phyloP scores from a whole-genome alignment of 2,113 vertebrate species.

The Pomatostomus ruficeps region DNA sequence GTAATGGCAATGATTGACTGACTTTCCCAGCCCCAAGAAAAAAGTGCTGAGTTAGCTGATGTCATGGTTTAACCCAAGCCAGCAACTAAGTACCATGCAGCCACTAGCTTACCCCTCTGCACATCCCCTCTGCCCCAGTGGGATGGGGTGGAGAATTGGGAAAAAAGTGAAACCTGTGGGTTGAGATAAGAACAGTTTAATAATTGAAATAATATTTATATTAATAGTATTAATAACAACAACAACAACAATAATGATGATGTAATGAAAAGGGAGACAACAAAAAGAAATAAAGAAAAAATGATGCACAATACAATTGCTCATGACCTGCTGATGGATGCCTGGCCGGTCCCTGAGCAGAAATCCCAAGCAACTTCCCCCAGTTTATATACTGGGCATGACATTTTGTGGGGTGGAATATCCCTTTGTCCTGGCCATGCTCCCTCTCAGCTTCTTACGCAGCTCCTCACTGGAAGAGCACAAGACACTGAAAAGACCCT shows the following conservation, averaged over 20 bases:
- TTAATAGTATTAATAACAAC: background rate
- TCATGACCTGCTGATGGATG: background rate
- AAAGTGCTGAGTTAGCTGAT: background rate
- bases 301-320: background rate
- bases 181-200: background rate
- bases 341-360: rapidly evolving
- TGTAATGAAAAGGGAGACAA: background rate
- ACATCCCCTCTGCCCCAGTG: background rate
- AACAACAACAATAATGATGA: background rate
- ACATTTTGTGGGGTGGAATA: background rate
- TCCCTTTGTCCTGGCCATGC: background rate
- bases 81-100: background rate
- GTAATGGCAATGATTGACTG: background rate
- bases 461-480: background rate
- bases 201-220: background rate
- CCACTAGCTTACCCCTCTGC: background rate
- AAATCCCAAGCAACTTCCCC: background rate
- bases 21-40: background rate
- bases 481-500: background rate
- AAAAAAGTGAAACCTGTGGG: background rate
- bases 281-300: background rate
- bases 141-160: background rate
- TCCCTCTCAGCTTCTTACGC: background rate
- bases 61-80: background rate
- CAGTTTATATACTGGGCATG: background rate